Evolutionary conservation across 2,113 vertebrate species (phyloP).

Genomic region (Limanda limanda): DNA sequence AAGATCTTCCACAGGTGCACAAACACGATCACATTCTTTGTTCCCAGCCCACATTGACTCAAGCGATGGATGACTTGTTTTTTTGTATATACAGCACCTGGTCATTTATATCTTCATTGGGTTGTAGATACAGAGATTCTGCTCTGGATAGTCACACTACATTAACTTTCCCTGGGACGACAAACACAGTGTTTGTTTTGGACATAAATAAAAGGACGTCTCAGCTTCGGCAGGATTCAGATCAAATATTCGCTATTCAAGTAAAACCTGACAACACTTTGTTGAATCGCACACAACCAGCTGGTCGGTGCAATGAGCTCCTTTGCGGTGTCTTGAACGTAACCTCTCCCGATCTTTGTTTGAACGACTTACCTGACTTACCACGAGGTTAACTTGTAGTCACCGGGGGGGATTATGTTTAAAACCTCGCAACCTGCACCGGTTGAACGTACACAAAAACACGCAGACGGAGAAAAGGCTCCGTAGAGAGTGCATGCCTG

Average conservation of each 20-base stretch:
- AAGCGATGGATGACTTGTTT: slow-evolving; percentile 38
- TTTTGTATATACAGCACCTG: slow-evolving; percentile 62
- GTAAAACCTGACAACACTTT: slow-evolving; percentile 22
- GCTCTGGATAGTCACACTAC: slow-evolving; percentile 60
- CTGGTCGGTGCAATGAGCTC: slow-evolving; percentile 15
- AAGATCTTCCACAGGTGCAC: slow-evolving; percentile 66
- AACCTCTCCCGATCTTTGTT: slow-evolving; percentile 39
- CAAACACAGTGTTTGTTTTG: slow-evolving; percentile 72
- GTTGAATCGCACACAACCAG: slow-evolving; percentile 19
- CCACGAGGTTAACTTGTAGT: slow-evolving; percentile 6
- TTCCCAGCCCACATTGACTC: slow-evolving; percentile 35
- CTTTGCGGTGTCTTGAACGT: slow-evolving; percentile 5
- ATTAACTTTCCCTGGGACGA: slow-evolving; percentile 58
- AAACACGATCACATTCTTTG: slow-evolving; percentile 59
- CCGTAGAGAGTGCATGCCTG: neutral
- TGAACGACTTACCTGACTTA: slow-evolving; percentile 29
- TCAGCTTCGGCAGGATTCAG: slow-evolving; percentile 34
- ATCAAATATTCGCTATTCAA: slow-evolving; percentile 29
- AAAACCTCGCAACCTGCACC: slow-evolving; percentile 11
- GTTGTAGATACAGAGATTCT: slow-evolving; percentile 57
- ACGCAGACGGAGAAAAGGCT: neutral
- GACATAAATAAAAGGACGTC: slow-evolving; percentile 67
- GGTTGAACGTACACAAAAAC: slow-evolving; percentile 3
- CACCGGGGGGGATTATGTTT: slow-evolving; percentile 10
- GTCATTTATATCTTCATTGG: slow-evolving; percentile 69